Evolutionary conservation across 2,797 vertebrate species (phyloP).

Genomic region (Craterocephalus amniculus): DNA sequence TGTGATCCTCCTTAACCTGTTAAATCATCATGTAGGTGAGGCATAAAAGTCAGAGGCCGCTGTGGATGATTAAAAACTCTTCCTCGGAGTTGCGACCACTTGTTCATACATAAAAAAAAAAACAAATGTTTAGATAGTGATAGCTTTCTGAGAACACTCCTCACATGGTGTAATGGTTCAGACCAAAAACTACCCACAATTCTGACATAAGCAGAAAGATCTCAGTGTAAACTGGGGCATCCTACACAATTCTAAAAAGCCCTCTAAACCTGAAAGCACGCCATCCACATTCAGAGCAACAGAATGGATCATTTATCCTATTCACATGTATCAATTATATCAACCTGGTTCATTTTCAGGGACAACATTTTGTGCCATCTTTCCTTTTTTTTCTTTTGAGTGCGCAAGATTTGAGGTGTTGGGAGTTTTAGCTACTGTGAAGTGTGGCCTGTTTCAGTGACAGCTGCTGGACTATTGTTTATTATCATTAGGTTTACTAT

Average conservation of each 20-base stretch:
- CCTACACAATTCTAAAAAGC: too few species aligned
- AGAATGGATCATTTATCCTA: neutral
- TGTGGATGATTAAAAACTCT: constrained; percentile 7
- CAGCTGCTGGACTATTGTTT: too few species aligned
- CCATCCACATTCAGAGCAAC: neutral
- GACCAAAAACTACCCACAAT: neutral
- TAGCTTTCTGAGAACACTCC: neutral
- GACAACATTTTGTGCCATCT: neutral
- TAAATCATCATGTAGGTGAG: constrained; percentile 29
- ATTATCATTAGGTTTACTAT: neutral
- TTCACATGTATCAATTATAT: neutral
- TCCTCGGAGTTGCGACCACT: neutral
- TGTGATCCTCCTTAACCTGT: constrained; percentile 31
- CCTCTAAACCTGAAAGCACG: too few species aligned
- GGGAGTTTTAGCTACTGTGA: neutral
- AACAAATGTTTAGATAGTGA: constrained; percentile 1
- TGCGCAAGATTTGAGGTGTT: neutral
- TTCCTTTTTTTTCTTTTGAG: neutral
- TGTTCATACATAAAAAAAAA: neutral
- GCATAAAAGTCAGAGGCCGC: constrained; percentile 8
- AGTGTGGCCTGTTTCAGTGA: neutral
- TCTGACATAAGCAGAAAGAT: neutral
- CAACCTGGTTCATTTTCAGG: too few species aligned
- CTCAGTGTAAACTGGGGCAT: too few species aligned
- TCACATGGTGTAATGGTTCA: neutral